Evolutionary conservation across 2,113 vertebrate genomes (phyloP), one percentile per base, ranked within the genome.

Genomic region (Dendropsophus ebraccatus): DNA sequence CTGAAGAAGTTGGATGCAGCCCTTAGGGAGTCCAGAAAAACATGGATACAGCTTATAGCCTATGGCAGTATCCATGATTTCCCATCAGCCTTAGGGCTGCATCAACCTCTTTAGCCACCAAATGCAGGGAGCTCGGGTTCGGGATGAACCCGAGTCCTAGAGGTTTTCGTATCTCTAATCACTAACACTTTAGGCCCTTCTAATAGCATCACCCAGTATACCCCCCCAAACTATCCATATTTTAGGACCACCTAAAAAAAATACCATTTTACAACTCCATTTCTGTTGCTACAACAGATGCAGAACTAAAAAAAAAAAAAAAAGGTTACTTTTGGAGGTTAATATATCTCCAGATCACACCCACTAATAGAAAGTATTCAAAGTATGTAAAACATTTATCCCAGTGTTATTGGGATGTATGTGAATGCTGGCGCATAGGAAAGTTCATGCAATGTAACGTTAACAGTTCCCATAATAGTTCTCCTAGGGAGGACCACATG

Each of bases 341-440:
- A 23, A 70, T 41, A 41, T 19, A 41, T 10, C 17, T 70, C 21
- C 32, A 70, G 32, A 70, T 70, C 35, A 70, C 67, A 70, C 67
- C 67, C 67, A 70, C 67, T 37, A 23, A 70, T 41, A 70, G 67
- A 41, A 70, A 70, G 19, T 70, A 70, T 70, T 23, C 35, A 23
- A 12, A 23, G 67, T 14, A 70, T 70, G 19, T 41, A 1, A 23
- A 23, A 70, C 37, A 70, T 70, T 32, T 17, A 70, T 37, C 67
- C 67, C 67, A 41, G 21, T 23, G 19, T 41, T 23, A 17, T 32
- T 35, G 67, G 32, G 49, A 50, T 50, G 2, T 50, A 11, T 6
- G 49, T 13, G 49, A 50, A 50, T 13, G 17, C 67, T 37, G 67
- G 35, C 2, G 2, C 32, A 21, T 69, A 32, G 32, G 19, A 70